Evolutionary conservation across 1,140 invertebrate genomes (phyloP), one percentile per base, ranked within the genome.

Genomic region (Plectrocnemia conspersa): DNA sequence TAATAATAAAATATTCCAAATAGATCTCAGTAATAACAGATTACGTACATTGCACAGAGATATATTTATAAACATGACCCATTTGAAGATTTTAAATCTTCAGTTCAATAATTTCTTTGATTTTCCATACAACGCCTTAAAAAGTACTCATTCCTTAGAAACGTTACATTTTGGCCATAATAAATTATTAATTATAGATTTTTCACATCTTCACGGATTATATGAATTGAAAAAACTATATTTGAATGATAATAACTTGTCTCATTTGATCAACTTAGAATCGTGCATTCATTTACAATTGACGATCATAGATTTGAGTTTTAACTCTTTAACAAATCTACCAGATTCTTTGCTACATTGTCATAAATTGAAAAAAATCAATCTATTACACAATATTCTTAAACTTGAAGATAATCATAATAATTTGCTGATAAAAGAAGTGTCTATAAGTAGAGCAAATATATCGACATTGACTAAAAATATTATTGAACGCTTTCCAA

Each of bases 31-130:
- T 25, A 44, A 44, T 44, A 44, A 44, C 21, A 44, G 25, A n/a
- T 21, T 44, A 44, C 19, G 23, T 23, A 3, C 13, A 4, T 15
- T 44, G 16, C 41, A 2, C 3, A 25, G 25, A 23, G 21, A 10
- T 10, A 22, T 44, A n/a, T 44, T 44, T n/a, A 23, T 18, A 2
- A 3, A 3, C 10, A 44, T 6, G 22, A 2, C 10, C 2, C 22
- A 23, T 23, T 23, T 44, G 13, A 44, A 44, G 25, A 23, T 23
- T 18, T 44, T 44, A n/a, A 9, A 23, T 11, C 21, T 44, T 3
- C 19, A 44, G n/a, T 24, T n/a, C 19, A 44, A 44, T 44, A n/a
- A 22, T 18, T 44, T 44, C 25, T 44, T 23, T 1, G 41, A 44
- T 23, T 44, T 44, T 44, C 41, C 41, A 25, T 44, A 44, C 15